These are phyloP conservation scores for Schizaphis graminum DNA, from an alignment of 2,888 invertebrate genomes.

Conservation along the genomic window DNA sequence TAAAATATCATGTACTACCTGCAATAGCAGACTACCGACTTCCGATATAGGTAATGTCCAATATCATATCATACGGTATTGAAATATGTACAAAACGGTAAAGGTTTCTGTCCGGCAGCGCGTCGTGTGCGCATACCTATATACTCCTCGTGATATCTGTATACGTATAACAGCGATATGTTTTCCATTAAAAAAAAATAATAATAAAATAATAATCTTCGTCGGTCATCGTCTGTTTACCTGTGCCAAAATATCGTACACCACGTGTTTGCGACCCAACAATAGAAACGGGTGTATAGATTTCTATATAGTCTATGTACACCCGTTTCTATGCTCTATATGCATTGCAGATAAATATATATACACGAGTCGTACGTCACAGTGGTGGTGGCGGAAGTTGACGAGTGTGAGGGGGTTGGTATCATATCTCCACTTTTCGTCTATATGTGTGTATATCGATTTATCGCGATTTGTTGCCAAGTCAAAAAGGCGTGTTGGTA, in stretches of 20 bases:
- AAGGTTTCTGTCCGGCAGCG: neutral
- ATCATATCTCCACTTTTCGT: too few relatives aligned
- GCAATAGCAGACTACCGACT: neutral
- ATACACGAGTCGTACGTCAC: neutral
- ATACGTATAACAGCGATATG: neutral
- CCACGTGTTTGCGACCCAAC: neutral
- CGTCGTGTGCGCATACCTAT: too few relatives aligned
- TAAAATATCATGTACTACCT: neutral
- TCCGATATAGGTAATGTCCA: neutral
- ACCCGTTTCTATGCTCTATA: too few relatives aligned
- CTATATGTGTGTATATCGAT: too few relatives aligned
- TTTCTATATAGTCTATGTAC: too few relatives aligned
- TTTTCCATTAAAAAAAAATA: neutral
- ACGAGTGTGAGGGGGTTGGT: too few relatives aligned
- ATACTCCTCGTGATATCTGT: neutral
- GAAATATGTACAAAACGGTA: neutral
- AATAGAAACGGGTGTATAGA: neutral
- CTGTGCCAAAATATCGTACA: neutral
- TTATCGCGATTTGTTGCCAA: too few relatives aligned
- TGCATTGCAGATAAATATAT: too few relatives aligned
- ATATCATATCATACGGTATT: too few relatives aligned
- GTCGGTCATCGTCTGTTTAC: neutral
- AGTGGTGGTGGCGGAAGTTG: too few relatives aligned
- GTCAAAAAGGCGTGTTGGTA: too few relatives aligned
- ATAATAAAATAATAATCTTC: neutral